A percentile compares a stretch with the other conserved stretches of the same genome.
These are phyloP conservation scores for Callyntrura guangdongensis DNA, from an alignment of 2,888 invertebrate species.

Conservation along the genomic window DNA sequence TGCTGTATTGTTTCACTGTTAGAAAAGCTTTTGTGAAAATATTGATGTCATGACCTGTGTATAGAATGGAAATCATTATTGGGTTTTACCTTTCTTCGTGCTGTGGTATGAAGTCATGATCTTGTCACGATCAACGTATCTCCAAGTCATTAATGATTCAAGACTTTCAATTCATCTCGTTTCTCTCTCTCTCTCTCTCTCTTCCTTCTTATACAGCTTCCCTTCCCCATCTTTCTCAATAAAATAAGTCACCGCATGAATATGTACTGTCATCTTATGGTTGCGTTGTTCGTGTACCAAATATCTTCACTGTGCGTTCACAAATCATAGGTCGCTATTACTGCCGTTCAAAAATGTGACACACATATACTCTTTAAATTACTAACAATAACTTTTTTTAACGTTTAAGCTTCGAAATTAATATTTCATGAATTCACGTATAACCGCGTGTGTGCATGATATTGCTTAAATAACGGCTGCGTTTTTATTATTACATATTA, in stretches of 20 bases:
- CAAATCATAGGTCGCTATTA: neutral
- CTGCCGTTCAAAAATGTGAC: neutral
- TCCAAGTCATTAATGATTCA: constrained; percentile 37
- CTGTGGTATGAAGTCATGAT: constrained; percentile 35
- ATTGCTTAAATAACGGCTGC: no score
- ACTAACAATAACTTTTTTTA: neutral
- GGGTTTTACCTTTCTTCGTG: constrained; percentile 30
- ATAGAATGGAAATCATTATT: neutral
- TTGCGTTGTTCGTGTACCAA: neutral
- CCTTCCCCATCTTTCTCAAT: constrained; percentile 17
- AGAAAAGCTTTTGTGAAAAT: constrained; percentile 21
- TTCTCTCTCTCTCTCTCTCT: neutral
- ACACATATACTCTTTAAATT: neutral
- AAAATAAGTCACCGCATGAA: constrained; percentile 28
- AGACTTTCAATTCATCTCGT: constrained; percentile 30
- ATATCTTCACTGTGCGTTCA: neutral
- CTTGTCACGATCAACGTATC: constrained; percentile 44
- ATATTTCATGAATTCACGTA: neutral
- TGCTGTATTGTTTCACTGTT: constrained; percentile 14
- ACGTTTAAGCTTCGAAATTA: constrained; percentile 10
- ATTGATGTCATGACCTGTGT: constrained; percentile 70
- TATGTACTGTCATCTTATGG: neutral
- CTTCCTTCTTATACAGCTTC: neutral
- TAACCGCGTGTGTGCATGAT: no score
- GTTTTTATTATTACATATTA: no score